These are phyloP conservation scores for Seriola aureovittata DNA, from an alignment of 2,113 vertebrate species.

Conservation along the genomic window DNA sequence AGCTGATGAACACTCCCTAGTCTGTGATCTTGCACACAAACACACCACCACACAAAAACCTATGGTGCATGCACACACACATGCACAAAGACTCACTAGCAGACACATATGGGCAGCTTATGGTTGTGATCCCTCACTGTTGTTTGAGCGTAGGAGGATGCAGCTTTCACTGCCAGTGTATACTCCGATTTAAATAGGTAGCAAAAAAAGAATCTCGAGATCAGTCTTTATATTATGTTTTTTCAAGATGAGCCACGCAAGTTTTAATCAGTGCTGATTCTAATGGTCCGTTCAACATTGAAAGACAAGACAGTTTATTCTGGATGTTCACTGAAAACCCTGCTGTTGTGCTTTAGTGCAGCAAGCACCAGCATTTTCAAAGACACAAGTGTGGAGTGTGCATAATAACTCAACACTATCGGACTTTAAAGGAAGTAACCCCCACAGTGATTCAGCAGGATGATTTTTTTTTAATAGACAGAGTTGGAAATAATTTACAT, in stretches of 20 bases:
- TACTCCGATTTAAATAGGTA: background rate
- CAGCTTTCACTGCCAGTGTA: conserved; percentile 2
- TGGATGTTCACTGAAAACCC: background rate
- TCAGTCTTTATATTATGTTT: background rate
- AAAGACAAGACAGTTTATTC: background rate
- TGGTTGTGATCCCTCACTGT: background rate
- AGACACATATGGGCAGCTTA: conserved; percentile 20
- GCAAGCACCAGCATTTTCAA: background rate
- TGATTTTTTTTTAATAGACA: too few relatives aligned
- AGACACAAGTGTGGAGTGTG: background rate
- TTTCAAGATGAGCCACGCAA: background rate
- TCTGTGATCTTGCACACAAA: conserved; percentile 37
- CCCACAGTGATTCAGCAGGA: too few relatives aligned
- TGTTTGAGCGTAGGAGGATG: conserved; percentile 6
- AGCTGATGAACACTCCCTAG: conserved; percentile 44
- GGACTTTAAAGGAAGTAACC: too few relatives aligned
- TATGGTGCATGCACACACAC: background rate
- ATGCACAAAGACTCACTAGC: background rate
- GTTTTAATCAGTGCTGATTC: background rate
- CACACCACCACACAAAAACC: conserved; percentile 9
- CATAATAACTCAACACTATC: too few relatives aligned
- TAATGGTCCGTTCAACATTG: background rate
- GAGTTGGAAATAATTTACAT: too few relatives aligned
- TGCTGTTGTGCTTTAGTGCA: conserved; percentile 8
- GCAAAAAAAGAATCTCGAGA: background rate